Base-by-base conservation (phyloP, 2,113 vertebrate genomes). In the Platichthys flesus region DNA sequence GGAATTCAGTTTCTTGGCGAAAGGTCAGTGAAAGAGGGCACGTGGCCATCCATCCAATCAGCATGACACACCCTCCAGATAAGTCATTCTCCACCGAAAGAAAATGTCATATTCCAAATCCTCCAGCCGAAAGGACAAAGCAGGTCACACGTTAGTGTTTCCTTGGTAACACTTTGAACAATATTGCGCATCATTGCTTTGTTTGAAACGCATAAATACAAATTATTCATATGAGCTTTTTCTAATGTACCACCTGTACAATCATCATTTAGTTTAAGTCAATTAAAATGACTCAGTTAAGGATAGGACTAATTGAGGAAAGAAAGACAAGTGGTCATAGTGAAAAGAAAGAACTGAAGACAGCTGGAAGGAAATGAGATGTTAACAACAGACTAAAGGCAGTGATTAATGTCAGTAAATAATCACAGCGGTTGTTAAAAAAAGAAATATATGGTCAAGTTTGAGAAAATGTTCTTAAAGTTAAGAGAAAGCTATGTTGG, bases 1-100 rank as follows among this genome's bases (percentile, higher is more conserved):
- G 47, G 12, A 61, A 15, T 31, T 51, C 24, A 14, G 21, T 58
- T 31, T 69, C 24, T 65, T 56, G 74, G 21, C 12, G 61, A 52
- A 76, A 78, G 67, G 67, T 85, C 67, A 57, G 55, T 28, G 20
- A 59, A 58, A 60, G 18, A 21, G 5, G 15, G 26, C 18, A 56
- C 24, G 54, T 60, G 31, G 26, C 21, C 21, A 51, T 9, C 31
- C 31, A 31, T 31, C 31, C 31, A 31, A 31, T 31, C 20, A 18
- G 35, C 15, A 8, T 51, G n/a, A 26, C 54, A 45, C 63, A 20
- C 23, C 7, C 9, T 70, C 16, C 10, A n/a, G 28, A 56, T 26
- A 9, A 13, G 2, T 15, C 1, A 67, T 37, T 35, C 10, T 60
- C 9, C 6, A 61, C 20, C 21, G 21, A 28, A 64, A 18, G 26